phyloP scores from a whole-genome alignment of 2,113 vertebrate genomes.

The Lasiurus borealis region DNA sequence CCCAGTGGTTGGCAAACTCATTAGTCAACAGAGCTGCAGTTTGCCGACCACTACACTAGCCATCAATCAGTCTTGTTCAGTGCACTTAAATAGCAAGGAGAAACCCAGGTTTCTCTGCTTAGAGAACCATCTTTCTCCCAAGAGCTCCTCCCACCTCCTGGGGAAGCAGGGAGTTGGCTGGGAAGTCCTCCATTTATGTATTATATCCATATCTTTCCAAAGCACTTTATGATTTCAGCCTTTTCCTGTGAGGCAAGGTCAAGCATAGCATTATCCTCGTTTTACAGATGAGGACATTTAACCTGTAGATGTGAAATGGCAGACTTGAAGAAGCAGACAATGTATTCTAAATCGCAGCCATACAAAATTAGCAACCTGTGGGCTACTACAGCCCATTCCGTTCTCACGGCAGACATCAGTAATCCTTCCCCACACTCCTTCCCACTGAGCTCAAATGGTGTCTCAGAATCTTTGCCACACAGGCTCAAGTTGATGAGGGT shows the following conservation, averaged over 20 bases:
- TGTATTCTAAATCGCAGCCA: not conserved
- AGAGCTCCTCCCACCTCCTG: too few relatives aligned
- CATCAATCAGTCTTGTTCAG: not conserved
- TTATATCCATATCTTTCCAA: not conserved
- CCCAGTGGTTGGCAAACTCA: too few relatives aligned
- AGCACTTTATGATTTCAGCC: not conserved
- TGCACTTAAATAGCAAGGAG: not conserved
- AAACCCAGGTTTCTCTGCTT: not conserved
- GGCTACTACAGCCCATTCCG: too few relatives aligned
- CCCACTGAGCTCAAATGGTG: not conserved
- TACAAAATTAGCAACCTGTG: rapidly evolving
- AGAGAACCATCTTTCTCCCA: not conserved
- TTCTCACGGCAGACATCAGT: not conserved
- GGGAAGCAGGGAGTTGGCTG: not conserved
- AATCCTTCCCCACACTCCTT: not conserved
- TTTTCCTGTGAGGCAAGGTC: not conserved
- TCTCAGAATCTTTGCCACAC: not conserved
- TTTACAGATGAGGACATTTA: not conserved
- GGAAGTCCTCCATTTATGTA: not conserved
- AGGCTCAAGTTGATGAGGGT: not conserved
- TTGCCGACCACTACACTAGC: not conserved
- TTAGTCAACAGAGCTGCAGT: too few relatives aligned
- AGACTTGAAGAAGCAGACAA: not conserved
- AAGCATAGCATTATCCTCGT: not conserved
- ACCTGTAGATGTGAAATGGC: not conserved